Percentiles rank a stretch among this genome's conserved stretches.
Conservation (phyloP, 2,113 vertebrate genomes). For the Oncorhynchus clarkii region DNA sequence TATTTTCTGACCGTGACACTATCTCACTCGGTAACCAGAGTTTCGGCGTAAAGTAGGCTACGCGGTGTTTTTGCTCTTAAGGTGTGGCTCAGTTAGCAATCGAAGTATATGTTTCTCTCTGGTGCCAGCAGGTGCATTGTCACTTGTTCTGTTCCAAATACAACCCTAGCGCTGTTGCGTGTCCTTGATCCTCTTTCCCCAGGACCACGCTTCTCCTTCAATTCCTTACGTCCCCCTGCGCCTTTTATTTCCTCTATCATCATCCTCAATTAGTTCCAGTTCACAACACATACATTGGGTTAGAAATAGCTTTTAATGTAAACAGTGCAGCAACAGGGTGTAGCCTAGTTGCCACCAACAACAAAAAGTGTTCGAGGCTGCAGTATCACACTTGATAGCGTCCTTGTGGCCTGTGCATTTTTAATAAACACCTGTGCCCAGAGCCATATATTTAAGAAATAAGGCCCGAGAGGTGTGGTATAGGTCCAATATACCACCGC, state of each 20-base stretch:
- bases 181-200: neutral
- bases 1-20: neutral
- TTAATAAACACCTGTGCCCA: no score
- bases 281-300: slow-evolving; percentile 35
- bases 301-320: slow-evolving; percentile 30
- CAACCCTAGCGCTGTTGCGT: neutral
- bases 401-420: neutral
- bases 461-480: no score
- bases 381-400: no score
- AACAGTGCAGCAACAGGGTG: slow-evolving; percentile 16
- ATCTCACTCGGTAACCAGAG: slow-evolving; percentile 37
- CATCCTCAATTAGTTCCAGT: slow-evolving; percentile 53
- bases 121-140: slow-evolving; percentile 39
- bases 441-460: no score
- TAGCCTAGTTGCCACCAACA: neutral
- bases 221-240: slow-evolving; percentile 12
- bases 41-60: slow-evolving; percentile 65
- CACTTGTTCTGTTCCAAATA: slow-evolving; percentile 17
- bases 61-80: slow-evolving; percentile 52
- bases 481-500: no score
- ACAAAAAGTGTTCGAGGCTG: neutral
- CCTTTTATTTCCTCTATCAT: slow-evolving; percentile 28
- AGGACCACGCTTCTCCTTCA: slow-evolving; percentile 3
- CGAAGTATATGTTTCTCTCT: slow-evolving; percentile 40
- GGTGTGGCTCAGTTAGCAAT: slow-evolving; percentile 63